Base-by-base conservation (phyloP, 2,113 vertebrate genomes). In the Chaenogobius annularis region DNA sequence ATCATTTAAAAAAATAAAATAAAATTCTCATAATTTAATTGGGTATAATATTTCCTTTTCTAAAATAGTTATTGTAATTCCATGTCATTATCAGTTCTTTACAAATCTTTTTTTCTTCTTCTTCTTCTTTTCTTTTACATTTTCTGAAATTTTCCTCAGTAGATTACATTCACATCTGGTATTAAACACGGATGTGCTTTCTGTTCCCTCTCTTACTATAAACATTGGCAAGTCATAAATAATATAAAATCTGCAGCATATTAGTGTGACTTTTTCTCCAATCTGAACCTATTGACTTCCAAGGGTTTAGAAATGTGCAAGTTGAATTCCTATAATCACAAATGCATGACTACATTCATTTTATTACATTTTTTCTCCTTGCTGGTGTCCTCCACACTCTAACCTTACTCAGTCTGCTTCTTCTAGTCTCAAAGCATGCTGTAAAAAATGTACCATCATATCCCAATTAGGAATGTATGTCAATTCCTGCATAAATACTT, bases 301-400 rank as follows among this genome's bases (percentile, higher is more conserved):
- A 63, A 68, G 61, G 63, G 54, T 43, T 47, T 52, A 8, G 70
- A 74, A 62, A 67, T 5, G 3, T 69, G 19, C 22, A 62, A 58
- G 66, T 72, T 46, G 80, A 56, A 78, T 82, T 67, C 8, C 65
- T 10, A 46, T 23, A 56, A 73, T 69, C 58, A 73, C 59, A 63
- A 71, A 85, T 73, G 37, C 59, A 52, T 48, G 55, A 55, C 14
- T 59, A 77, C 66, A 56, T 44, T 64, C 20, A 59, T 6, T 56
- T 47, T 22, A 0, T 46, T 54, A 19, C 48, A 19, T 52, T 3
- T 68, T 68, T 82, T 55, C 7, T 44, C 70, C 81, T 4, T 31
- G 26, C 26, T 31, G 26, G 26, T 31, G 26, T 68, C 81, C 67
- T 59, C 78, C 81, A 48, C 47, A 68, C 63, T 66, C 75, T 48